These are phyloP conservation scores for Porites cylindrica DNA, from an alignment of 92 coral and sea anemone species.

Conservation along the genomic window DNA sequence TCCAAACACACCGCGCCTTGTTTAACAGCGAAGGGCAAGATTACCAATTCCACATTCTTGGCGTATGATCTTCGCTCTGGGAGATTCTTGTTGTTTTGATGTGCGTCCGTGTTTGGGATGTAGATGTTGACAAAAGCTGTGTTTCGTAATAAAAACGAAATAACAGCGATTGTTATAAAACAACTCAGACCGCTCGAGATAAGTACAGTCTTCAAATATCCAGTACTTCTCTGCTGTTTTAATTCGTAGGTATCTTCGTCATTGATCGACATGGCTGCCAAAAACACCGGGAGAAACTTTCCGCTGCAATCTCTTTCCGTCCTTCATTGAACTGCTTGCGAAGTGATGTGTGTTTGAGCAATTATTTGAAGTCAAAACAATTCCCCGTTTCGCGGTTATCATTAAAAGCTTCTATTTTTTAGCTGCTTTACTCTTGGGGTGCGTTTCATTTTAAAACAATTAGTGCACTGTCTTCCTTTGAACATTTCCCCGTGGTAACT, in stretches of 20 bases:
- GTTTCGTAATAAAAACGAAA: slow-evolving; percentile 86
- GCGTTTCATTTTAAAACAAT: background rate
- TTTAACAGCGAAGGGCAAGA: slow-evolving; percentile 68
- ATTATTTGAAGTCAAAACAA: background rate
- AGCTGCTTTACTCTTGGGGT: background rate
- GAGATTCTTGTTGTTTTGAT: slow-evolving; percentile 5
- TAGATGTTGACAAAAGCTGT: slow-evolving; percentile 89
- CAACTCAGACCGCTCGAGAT: slow-evolving; percentile 82
- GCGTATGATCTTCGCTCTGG: slow-evolving; percentile 58
- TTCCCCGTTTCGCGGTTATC: background rate
- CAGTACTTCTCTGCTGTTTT: slow-evolving; percentile 23
- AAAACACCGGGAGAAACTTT: too few species aligned
- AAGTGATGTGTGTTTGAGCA: background rate
- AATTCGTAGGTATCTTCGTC: slow-evolving; percentile 18
- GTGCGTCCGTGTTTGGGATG: slow-evolving; percentile 41
- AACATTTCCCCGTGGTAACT: background rate
- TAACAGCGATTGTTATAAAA: slow-evolving; percentile 68
- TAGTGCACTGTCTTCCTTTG: background rate
- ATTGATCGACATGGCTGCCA: background rate
- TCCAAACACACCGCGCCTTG: slow-evolving; percentile 89
- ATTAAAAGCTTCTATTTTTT: background rate
- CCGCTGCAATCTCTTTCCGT: too few species aligned
- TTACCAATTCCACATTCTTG: slow-evolving; percentile 54
- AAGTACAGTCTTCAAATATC: slow-evolving; percentile 61
- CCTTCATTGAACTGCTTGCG: background rate